A percentile compares a stretch with the other conserved stretches of the same genome.
Conservation (phyloP, 1,140 invertebrate species). For the Lepidostoma basale region DNA sequence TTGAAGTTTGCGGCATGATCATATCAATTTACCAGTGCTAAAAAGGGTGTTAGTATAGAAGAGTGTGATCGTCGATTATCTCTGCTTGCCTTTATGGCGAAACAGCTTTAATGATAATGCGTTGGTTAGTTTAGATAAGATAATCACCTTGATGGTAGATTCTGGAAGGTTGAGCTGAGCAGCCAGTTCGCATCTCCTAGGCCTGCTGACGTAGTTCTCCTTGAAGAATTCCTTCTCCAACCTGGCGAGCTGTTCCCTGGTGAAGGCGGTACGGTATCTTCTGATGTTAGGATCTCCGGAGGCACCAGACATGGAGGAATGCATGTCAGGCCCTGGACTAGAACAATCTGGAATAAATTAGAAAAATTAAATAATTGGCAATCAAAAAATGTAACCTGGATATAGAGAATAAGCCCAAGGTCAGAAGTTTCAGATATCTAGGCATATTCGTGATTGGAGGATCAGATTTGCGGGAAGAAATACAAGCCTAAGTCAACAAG, state of each 20-base stretch:
- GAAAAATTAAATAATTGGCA: no score
- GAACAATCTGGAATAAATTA: constrained; percentile 50
- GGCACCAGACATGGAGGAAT: constrained; percentile 48
- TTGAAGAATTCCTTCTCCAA: constrained; percentile 97
- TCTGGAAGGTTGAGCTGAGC: constrained; percentile 92
- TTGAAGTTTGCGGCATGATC: no score
- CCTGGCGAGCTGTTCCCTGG: constrained; percentile 88
- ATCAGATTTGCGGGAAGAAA: no score
- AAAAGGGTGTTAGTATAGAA: not conserved
- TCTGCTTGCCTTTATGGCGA: no score
- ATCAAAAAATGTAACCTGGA: no score
- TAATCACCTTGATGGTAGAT: constrained; percentile 95
- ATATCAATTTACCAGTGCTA: no score
- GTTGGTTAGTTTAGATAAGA: no score
- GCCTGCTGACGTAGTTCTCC: constrained; percentile 97
- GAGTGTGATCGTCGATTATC: not conserved
- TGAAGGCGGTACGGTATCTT: constrained; percentile 97
- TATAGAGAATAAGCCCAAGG: no score
- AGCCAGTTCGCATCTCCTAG: constrained; percentile 93
- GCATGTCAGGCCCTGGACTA: constrained; percentile 54
- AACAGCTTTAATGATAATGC: no score
- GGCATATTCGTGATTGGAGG: no score
- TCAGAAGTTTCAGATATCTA: no score
- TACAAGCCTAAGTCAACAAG: no score
- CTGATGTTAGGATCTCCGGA: constrained; percentile 64